Evolutionary conservation across 2,797 vertebrate species (phyloP).

Genomic region (Sebastes hopkinsi): DNA sequence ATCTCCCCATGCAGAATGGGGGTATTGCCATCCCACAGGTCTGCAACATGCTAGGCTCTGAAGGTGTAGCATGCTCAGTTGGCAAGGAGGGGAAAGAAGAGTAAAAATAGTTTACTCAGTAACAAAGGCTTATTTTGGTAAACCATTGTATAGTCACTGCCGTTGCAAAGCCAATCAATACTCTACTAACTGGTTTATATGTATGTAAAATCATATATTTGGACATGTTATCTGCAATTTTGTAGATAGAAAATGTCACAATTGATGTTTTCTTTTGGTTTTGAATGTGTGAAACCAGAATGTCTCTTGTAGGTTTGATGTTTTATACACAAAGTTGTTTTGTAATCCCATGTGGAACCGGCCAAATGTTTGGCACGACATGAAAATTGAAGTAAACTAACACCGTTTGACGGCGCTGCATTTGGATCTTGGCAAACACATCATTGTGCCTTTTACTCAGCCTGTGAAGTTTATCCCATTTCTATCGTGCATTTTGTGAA

Average conservation of each 20-base stretch:
- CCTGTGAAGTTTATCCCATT: slow-evolving; percentile 3
- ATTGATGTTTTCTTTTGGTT: not conserved
- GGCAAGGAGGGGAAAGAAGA: not conserved
- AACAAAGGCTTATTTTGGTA: not conserved
- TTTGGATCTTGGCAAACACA: slow-evolving; percentile 19
- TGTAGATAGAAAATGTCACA: not conserved
- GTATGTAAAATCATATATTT: not conserved
- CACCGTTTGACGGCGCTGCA: not conserved
- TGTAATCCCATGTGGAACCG: not conserved
- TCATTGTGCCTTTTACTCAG: not conserved
- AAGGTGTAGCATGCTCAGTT: slow-evolving; percentile 21
- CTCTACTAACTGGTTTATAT: not conserved
- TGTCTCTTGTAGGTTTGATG: not conserved
- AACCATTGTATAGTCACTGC: not conserved
- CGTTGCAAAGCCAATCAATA: not conserved
- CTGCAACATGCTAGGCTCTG: slow-evolving; percentile 33
- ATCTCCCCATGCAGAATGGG: slow-evolving; percentile 33
- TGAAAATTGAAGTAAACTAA: not conserved
- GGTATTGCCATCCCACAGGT: slow-evolving; percentile 41
- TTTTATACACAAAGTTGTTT: not conserved
- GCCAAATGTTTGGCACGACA: slow-evolving; percentile 22
- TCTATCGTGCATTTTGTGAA: not conserved
- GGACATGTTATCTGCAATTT: not conserved
- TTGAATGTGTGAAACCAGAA: not conserved
- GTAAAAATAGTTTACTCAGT: not conserved